Evolutionary conservation across 2,113 vertebrate species (phyloP), one percentile per base, ranked within the genome.

Genomic region (Hemicordylus capensis): DNA sequence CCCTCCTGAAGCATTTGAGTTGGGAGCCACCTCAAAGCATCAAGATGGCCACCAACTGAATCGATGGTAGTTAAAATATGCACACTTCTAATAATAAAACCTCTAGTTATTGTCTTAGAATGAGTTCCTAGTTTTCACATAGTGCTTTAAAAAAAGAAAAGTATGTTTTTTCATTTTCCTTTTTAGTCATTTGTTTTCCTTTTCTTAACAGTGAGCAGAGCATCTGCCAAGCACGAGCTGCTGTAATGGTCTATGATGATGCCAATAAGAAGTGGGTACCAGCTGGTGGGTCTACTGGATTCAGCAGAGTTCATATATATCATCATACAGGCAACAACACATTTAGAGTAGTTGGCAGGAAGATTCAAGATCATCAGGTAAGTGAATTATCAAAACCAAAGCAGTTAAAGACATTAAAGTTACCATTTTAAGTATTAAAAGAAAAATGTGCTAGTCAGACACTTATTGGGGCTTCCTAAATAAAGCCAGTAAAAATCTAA

Each of bases 191-290:
- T 34, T 85, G 86, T 91, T 48, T 54, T 89, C 73, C 72, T 90
- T 80, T 0, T 93, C 56, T 91, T 89, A 87, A 89, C 96, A 99
- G 99, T 95, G 99, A 99, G 95, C 99, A 99, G 97, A 99, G 99
- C 92, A 99, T 99, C 96, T 99, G 99, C 96, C 99, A 99, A 97
- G 99, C 99, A 26, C 97, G 98, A 95, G 98, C 99, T 89, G 98
- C 99, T 80, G 98, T 99, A 85, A 99, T 99, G 99, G 98, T 99
- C 90, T 99, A 99, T 0, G 99, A 99, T 42, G 99, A 99, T 91
- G 97, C 97, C 97, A 99, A 99, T 91, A 99, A 99, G 97, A 99
- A 99, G 94, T 99, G 99, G 98, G 97, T 99, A 88, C 98, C 99
- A 22, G 98, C 98, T 44, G 98, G 99, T 14, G 98, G 98, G 69